Conservation (phyloP, 2,797 vertebrate species). For the Pteropus rufus region DNA sequence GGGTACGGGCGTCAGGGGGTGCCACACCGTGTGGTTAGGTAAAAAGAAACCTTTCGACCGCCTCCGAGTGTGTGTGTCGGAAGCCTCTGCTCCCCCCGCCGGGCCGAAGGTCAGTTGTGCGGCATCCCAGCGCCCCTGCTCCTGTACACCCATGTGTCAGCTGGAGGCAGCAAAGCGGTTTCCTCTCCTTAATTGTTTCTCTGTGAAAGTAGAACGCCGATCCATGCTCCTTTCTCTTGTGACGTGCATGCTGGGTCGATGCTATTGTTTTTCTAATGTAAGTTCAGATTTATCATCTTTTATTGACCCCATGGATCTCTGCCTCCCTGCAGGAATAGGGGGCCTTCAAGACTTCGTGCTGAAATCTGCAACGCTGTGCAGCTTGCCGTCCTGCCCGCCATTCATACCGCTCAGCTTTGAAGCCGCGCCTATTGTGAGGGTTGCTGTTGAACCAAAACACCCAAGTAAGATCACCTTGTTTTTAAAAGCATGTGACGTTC, state of each 20-base stretch:
- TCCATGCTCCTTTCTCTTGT: background rate
- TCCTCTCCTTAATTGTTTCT: background rate
- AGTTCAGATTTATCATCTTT: background rate
- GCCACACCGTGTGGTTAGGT: background rate
- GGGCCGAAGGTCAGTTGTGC: too few relatives aligned
- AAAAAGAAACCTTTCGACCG: background rate
- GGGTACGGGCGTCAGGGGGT: accelerated
- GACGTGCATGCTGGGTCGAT: accelerated
- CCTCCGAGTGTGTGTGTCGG: background rate
- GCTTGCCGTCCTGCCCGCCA: conserved; percentile 89
- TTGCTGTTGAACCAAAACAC: conserved; percentile 95
- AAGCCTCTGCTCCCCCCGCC: background rate
- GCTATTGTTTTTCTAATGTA: background rate
- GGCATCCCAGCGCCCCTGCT: accelerated
- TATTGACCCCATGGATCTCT: background rate
- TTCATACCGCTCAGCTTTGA: conserved; percentile 96
- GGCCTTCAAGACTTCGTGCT: conserved; percentile 93
- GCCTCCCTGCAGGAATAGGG: conserved; percentile 87
- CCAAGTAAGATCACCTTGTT: conserved; percentile 87
- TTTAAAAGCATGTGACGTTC: background rate
- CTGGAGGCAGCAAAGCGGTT: background rate
- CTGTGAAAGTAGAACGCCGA: background rate
- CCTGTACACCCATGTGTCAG: accelerated
- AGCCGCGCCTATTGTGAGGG: conserved; percentile 94
- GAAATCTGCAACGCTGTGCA: conserved; percentile 95